These are phyloP conservation scores for Uria aalge DNA, from an alignment of 2,113 vertebrate species.

Conservation along the genomic window DNA sequence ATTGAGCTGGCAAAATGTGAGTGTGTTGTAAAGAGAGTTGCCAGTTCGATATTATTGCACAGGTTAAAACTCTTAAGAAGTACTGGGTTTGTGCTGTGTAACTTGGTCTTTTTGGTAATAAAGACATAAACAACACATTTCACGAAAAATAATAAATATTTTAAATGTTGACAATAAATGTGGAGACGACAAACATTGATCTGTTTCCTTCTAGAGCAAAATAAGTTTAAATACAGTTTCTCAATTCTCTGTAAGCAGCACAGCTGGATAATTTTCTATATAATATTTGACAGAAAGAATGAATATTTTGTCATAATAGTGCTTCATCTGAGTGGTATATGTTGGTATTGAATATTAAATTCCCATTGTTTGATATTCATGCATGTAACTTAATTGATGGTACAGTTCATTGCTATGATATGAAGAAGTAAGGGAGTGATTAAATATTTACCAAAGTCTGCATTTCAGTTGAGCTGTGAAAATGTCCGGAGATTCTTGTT, in stretches of 20 bases:
- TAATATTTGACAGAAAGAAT: neutral
- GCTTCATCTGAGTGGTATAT: neutral
- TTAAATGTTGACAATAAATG: neutral
- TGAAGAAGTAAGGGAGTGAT: neutral
- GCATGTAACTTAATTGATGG: neutral
- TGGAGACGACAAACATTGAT: neutral
- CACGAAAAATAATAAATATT: neutral
- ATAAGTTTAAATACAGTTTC: neutral
- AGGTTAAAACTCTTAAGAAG: neutral
- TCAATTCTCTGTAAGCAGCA: neutral
- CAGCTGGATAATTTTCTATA: neutral
- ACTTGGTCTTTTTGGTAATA: neutral
- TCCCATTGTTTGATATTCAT: neutral
- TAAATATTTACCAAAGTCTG: neutral
- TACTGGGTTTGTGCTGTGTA: neutral
- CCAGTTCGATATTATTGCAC: neutral
- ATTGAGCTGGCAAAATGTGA: neutral
- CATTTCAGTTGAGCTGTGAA: neutral
- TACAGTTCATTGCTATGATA: neutral
- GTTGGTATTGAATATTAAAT: neutral
- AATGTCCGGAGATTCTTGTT: neutral
- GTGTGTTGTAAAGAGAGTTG: neutral
- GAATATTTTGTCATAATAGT: neutral
- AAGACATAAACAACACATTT: neutral
- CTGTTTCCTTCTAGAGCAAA: neutral